Evolutionary conservation across 2,888 invertebrate genomes (phyloP).

Genomic region (Coenonympha arcania): DNA sequence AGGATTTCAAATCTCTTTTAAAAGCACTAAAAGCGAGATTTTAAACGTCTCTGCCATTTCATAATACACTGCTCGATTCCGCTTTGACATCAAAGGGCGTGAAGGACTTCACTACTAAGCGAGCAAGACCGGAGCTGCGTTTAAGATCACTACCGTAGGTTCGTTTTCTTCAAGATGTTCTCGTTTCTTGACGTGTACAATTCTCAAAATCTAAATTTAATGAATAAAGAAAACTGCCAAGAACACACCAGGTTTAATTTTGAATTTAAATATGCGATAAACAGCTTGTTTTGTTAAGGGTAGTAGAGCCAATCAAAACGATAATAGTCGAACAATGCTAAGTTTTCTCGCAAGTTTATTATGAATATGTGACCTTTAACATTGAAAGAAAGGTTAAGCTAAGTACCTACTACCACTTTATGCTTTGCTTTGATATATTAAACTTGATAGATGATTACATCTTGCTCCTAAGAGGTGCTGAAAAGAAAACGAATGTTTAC

Average conservation of each 20-base stretch:
- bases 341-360: no score
- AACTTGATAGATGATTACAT: no score
- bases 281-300: no score
- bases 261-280: no score
- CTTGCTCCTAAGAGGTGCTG: no score
- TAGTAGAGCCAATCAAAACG: no score
- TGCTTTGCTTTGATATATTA: no score
- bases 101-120: constrained; percentile 37
- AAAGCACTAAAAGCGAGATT: constrained; percentile 13
- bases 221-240: background rate
- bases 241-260: no score
- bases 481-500: constrained; percentile 28
- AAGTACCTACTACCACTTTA: no score
- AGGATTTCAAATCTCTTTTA: constrained; percentile 8
- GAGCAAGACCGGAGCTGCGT: constrained; percentile 28
- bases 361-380: no score
- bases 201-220: background rate
- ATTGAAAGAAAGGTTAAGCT: no score
- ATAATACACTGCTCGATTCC: constrained; percentile 30
- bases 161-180: background rate
- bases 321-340: no score
- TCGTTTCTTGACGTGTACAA: background rate
- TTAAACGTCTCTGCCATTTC: constrained; percentile 20
- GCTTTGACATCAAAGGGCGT: constrained; percentile 40
- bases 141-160: background rate